phyloP scores from a whole-genome alignment of 2,113 vertebrate genomes.

The Prietella phreatophila region DNA sequence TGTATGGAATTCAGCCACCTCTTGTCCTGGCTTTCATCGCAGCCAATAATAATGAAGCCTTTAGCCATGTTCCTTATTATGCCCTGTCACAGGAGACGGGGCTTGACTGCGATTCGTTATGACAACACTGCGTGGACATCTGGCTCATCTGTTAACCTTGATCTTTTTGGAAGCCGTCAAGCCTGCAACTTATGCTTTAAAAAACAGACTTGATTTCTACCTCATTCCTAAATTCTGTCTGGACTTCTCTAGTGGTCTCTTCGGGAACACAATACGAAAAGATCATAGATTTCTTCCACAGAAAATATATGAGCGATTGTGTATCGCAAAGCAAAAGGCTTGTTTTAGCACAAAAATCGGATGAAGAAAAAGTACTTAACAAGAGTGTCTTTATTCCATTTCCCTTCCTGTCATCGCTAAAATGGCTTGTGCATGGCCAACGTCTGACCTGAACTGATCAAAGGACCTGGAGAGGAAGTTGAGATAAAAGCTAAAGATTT shows the following conservation, averaged over 20 bases:
- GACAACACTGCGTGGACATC: background rate
- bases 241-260: background rate
- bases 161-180: background rate
- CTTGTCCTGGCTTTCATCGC: background rate
- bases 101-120: slow-evolving; percentile 4
- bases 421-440: slow-evolving; percentile 27
- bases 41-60: background rate
- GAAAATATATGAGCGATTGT: too few relatives aligned
- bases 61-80: slow-evolving; percentile 18
- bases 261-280: too few relatives aligned
- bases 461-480: slow-evolving; percentile 10
- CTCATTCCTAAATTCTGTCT: background rate
- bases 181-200: background rate
- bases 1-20: slow-evolving; percentile 6
- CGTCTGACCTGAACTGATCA: slow-evolving; percentile 24
- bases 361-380: background rate
- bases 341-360: background rate
- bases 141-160: background rate
- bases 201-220: background rate
- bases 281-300: too few relatives aligned
- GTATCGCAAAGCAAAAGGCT: too few relatives aligned
- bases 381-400: background rate
- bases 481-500: slow-evolving; percentile 17
- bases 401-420: slow-evolving; percentile 22
- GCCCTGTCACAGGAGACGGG: slow-evolving; percentile 32